These are phyloP conservation scores for Coendou prehensilis DNA, from an alignment of 2,797 vertebrate genomes.

Conservation along the genomic window DNA sequence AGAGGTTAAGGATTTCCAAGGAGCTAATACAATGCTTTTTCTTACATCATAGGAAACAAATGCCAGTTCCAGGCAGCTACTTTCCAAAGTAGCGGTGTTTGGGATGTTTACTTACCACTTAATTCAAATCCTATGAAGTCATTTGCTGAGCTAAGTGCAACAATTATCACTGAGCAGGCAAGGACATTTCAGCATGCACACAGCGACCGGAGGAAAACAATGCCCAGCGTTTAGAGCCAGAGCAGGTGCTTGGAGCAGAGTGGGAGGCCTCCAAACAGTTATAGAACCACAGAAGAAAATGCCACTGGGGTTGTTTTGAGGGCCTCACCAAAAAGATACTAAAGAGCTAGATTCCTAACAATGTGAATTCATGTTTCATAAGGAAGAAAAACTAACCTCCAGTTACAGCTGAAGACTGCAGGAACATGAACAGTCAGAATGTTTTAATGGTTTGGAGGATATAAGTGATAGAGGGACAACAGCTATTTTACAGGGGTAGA, in stretches of 20 bases:
- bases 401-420: slow-evolving; percentile 6
- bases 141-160: slow-evolving; percentile 47
- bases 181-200: slow-evolving; percentile 27
- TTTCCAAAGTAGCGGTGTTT: slow-evolving; percentile 5
- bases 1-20: slow-evolving; percentile 41
- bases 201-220: background rate
- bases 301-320: background rate
- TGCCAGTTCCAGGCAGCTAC: slow-evolving; percentile 28
- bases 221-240: rapidly evolving
- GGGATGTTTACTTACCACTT: slow-evolving; percentile 53
- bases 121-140: slow-evolving; percentile 59
- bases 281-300: background rate
- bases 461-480: background rate
- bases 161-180: background rate
- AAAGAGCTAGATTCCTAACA: background rate
- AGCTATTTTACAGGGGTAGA: background rate
- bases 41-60: slow-evolving; percentile 29
- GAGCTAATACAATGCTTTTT: slow-evolving; percentile 23
- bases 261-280: background rate
- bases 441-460: background rate
- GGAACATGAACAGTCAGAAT: background rate
- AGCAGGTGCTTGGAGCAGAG: background rate
- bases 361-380: background rate
- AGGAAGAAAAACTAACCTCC: background rate
- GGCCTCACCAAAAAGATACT: background rate